Base-by-base conservation (phyloP, 2,797 vertebrate species). In the Adrianichthys oophorus region DNA sequence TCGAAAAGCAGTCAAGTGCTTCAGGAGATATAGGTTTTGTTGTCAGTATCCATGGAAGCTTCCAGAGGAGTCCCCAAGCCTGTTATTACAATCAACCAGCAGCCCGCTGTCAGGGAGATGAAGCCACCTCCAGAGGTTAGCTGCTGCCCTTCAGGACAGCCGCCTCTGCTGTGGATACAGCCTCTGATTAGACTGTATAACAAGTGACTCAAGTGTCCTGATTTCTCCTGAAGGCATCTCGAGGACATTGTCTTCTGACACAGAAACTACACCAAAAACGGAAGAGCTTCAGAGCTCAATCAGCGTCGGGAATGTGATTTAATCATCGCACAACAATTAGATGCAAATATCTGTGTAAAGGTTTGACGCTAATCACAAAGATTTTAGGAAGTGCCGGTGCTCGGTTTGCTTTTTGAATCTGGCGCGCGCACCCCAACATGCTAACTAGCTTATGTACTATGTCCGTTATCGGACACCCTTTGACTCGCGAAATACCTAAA, bases 91-190 rank as follows among this genome's bases (percentile, higher is more conserved):
- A 75, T 58, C 62, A 62, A 13, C 32, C 66, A 68, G 57, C 67
- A 74, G 57, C 75, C 79, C 29, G 65, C 45, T 49, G 52, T 52
- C 16, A 26, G 55, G 18, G 4, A 45, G 53, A 19, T 58, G 40
- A 65, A 56, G 76, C 65, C 66, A 15, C 74, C 83, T 87, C 85
- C 81, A 90, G 86, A 88, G 89, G 87, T 89, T 85, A 63, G 41
- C 50, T 19, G 42, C 57, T 56, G 37, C 23, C 8, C 48, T 60
- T 15, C 4, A 19, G 13, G 52, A 21, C 7, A 44, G 23, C 50
- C 15, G 46, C 7, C 15, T 80, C 52, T 84, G 81, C 76, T 81
- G 74, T 75, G 24, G 68, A 78, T 37, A 82, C 70, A 42, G 15
- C 37, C 46, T 37, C 47, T 69, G 32, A 57, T 75, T 48, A 50